Evolutionary conservation across 2,888 invertebrate species (phyloP).

Genomic region (Agrochola macilenta): DNA sequence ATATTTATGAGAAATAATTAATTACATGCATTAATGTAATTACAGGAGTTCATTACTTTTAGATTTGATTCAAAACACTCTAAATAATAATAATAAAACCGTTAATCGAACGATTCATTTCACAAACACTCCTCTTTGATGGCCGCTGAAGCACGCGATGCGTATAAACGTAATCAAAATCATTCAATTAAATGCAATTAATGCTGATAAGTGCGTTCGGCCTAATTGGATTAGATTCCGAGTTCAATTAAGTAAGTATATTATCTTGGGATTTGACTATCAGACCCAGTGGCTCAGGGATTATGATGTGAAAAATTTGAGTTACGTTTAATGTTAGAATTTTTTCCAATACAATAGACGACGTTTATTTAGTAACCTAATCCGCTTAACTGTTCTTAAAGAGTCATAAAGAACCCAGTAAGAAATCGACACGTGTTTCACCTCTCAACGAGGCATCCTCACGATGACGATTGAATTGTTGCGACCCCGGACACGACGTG

Average conservation of each 20-base stretch:
- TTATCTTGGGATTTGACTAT: constrained; percentile 47
- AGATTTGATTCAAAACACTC: constrained; percentile 39
- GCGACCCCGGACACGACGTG: no score
- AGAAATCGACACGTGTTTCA: no score
- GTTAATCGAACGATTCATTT: constrained; percentile 40
- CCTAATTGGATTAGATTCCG: constrained; percentile 51
- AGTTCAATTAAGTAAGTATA: constrained; percentile 51
- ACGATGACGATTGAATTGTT: no score
- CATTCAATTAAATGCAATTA: constrained; percentile 54
- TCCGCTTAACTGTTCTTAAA: no score
- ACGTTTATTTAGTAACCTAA: no score
- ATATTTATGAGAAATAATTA: neutral
- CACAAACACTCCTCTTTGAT: constrained; percentile 52
- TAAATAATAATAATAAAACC: constrained; percentile 37
- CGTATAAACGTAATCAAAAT: constrained; percentile 57
- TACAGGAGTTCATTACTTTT: constrained; percentile 3
- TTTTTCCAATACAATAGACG: neutral
- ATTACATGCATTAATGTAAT: constrained; percentile 9
- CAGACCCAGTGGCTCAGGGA: neutral
- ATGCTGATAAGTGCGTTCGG: constrained; percentile 39
- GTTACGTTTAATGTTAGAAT: neutral
- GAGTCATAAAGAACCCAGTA: no score
- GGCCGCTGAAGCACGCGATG: constrained; percentile 48
- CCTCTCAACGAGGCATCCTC: no score
- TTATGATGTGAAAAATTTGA: constrained; percentile 14